A percentile compares a stretch with the other conserved stretches of the same genome.
Conservation (phyloP, 2,113 vertebrate species). For the Cathartes aura region DNA sequence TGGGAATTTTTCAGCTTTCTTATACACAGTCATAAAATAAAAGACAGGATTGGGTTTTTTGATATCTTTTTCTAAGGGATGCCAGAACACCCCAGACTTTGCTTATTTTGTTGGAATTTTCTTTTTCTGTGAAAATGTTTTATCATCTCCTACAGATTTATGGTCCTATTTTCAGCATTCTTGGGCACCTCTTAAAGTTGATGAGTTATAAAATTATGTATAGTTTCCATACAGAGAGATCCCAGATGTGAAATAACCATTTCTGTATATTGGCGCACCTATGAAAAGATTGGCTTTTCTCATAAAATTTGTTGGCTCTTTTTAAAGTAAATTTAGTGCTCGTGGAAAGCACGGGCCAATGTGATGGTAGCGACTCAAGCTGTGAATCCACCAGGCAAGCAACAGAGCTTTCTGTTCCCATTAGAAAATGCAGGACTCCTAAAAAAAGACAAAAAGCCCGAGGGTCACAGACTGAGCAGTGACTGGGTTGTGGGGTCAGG, state of each 20-base stretch:
- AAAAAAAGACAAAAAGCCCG: background rate
- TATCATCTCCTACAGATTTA: background rate
- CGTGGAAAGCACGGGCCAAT: fast-evolving
- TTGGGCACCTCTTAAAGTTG: conserved; percentile 8
- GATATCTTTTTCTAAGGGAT: background rate
- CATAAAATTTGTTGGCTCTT: background rate
- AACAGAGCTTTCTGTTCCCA: background rate
- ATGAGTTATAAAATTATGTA: conserved; percentile 33
- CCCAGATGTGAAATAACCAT: conserved; percentile 38
- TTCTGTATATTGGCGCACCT: background rate
- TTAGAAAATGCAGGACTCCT: background rate
- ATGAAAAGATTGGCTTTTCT: background rate
- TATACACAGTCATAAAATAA: conserved; percentile 14
- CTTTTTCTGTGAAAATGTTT: conserved; percentile 21
- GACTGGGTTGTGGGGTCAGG: background rate
- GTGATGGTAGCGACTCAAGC: background rate
- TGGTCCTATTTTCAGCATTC: conserved; percentile 20
- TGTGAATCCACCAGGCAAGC: background rate
- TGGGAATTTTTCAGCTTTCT: conserved; percentile 35
- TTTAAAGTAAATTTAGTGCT: background rate
- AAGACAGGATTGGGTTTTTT: background rate
- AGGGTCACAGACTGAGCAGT: background rate
- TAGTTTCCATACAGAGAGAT: background rate
- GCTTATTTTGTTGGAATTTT: background rate
- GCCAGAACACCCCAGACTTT: background rate